These are phyloP conservation scores for Ailurus styani DNA, from an alignment of 2,113 vertebrate species.

Conservation along the genomic window DNA sequence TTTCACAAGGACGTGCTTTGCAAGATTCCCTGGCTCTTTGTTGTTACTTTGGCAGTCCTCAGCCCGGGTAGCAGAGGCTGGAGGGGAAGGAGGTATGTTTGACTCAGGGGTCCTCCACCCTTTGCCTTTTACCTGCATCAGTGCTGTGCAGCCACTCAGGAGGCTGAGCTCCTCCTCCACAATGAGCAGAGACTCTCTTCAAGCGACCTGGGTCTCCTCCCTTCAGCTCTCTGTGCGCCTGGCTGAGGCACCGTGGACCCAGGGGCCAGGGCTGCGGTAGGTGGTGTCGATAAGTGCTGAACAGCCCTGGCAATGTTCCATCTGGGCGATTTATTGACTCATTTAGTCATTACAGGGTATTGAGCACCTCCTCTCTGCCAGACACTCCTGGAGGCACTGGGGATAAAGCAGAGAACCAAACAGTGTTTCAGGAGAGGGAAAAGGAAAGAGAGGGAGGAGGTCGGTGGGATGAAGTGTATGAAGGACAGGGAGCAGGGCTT, in stretches of 20 bases:
- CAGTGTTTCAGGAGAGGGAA: background rate
- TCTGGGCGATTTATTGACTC: background rate
- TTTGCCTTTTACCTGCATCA: background rate
- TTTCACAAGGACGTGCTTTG: background rate
- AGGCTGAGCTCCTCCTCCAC: background rate
- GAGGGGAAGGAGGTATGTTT: background rate
- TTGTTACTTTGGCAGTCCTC: background rate
- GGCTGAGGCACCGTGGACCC: fast-evolving
- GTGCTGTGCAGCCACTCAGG: background rate
- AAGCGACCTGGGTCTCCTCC: background rate
- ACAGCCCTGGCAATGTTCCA: fast-evolving
- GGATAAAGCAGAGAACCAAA: background rate
- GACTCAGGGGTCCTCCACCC: background rate
- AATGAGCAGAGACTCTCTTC: background rate
- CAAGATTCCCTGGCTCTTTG: background rate
- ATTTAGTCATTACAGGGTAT: background rate
- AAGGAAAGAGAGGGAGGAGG: background rate
- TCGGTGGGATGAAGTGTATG: background rate
- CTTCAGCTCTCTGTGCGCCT: background rate
- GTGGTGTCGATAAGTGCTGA: background rate
- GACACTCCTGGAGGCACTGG: background rate
- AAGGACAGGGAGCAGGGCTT: background rate
- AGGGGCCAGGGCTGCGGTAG: fast-evolving
- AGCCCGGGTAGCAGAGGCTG: background rate
- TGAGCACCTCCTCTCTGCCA: background rate